Conservation (phyloP, 2,797 vertebrate genomes). For the Graptemys geographica region DNA sequence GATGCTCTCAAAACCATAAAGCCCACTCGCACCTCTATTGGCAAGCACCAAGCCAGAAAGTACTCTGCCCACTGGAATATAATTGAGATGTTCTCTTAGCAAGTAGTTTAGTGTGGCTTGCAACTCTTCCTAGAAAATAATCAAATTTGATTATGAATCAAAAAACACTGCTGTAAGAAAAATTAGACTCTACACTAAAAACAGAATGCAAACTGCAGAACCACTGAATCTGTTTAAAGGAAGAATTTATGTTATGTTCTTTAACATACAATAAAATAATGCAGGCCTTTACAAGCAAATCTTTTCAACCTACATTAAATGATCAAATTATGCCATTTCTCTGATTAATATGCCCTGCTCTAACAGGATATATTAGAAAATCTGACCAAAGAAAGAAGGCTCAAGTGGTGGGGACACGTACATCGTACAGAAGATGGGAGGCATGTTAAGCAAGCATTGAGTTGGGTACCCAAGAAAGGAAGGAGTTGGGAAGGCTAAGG, state of each 20-base stretch:
- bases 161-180: background rate
- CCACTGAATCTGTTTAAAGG: background rate
- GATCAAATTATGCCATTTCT: background rate
- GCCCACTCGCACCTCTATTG: fast-evolving
- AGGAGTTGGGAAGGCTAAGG: background rate
- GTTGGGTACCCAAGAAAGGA: background rate
- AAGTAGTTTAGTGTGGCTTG: background rate
- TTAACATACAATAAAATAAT: background rate
- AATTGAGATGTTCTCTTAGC: background rate
- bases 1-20: background rate
- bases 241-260: fast-evolving
- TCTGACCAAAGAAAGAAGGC: background rate
- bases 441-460: background rate
- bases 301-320: background rate
- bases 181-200: background rate
- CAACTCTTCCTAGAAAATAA: background rate
- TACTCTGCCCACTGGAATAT: background rate
- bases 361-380: background rate
- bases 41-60: slow-evolving; percentile 26
- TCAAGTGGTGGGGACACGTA: background rate
- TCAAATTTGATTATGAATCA: background rate
- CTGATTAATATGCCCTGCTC: background rate
- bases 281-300: background rate
- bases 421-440: background rate
- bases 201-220: background rate